A percentile compares a stretch with the other conserved stretches of the same genome.
phyloP scores from a whole-genome alignment of 2,113 vertebrate species.

The Sardina pilchardus region DNA sequence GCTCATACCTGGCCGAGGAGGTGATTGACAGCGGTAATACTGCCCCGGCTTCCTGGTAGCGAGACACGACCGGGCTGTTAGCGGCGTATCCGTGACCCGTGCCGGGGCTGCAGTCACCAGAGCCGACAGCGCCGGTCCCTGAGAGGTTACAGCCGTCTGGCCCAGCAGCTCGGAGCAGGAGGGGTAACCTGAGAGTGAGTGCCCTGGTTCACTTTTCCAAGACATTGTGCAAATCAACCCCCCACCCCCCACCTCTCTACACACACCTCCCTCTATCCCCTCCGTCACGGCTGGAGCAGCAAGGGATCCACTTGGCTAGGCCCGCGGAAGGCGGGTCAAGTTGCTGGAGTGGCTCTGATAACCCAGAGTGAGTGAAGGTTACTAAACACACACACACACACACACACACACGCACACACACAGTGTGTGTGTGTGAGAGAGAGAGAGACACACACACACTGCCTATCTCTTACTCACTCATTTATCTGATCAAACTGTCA shows the following conservation, averaged over 20 bases:
- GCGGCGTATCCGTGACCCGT: slow-evolving; percentile 60
- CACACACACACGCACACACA: slow-evolving; percentile 38
- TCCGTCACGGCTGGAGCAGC: slow-evolving; percentile 45
- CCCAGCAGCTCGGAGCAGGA: slow-evolving; percentile 38
- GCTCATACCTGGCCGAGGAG: slow-evolving; percentile 28
- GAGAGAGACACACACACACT: slow-evolving; percentile 29
- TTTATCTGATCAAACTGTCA: slow-evolving; percentile 33
- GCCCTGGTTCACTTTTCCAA: slow-evolving; percentile 51
- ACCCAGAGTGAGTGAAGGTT: slow-evolving; percentile 25
- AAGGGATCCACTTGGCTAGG: slow-evolving; percentile 32
- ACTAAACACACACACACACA: slow-evolving; percentile 41
- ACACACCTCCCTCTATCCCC: slow-evolving; percentile 12
- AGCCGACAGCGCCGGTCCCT: neutral
- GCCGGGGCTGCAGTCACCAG: slow-evolving; percentile 30
- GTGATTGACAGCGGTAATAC: slow-evolving; percentile 62
- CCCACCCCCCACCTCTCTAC: too few relatives aligned
- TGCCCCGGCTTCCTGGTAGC: slow-evolving; percentile 62
- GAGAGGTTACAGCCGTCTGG: neutral
- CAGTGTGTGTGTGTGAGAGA: neutral
- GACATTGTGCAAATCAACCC: slow-evolving; percentile 27
- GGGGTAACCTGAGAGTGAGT: slow-evolving; percentile 57
- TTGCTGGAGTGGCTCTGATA: slow-evolving; percentile 41
- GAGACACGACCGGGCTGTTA: slow-evolving; percentile 50
- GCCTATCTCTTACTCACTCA: slow-evolving; percentile 20
- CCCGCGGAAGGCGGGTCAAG: slow-evolving; percentile 42